Percentiles rank a stretch among this genome's conserved stretches.
Evolutionary conservation across 2,888 invertebrate genomes (phyloP).

Genomic region (Netelia inedita): DNA sequence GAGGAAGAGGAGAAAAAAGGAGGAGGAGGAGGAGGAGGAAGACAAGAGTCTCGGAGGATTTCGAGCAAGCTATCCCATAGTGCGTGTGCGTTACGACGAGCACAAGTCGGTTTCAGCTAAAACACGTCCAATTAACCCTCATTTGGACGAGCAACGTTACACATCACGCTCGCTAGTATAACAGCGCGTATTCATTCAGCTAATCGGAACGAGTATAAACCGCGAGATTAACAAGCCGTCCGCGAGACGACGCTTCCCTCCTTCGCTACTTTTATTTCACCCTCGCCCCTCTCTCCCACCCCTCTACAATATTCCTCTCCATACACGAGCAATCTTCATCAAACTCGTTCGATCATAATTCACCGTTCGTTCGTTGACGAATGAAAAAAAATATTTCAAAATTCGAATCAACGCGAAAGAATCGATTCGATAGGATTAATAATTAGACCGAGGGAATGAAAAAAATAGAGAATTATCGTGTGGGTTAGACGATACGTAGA

Average conservation of each 20-base stretch:
- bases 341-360: no score
- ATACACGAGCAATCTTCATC: no score
- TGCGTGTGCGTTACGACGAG: slow-evolving; percentile 18
- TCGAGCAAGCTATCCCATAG: background rate
- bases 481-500: no score
- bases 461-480: no score
- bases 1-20: no score
- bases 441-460: no score
- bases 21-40: no score
- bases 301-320: background rate
- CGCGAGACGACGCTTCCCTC: slow-evolving; percentile 18
- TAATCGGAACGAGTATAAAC: slow-evolving; percentile 72
- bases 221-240: slow-evolving; percentile 27
- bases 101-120: slow-evolving; percentile 76
- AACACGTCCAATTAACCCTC: slow-evolving; percentile 81
- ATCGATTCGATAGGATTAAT: no score
- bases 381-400: no score
- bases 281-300: slow-evolving; percentile 14
- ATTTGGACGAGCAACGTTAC: slow-evolving; percentile 79
- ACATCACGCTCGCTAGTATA: slow-evolving; percentile 68
- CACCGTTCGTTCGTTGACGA: no score
- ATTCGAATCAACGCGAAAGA: no score
- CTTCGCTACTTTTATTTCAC: slow-evolving; percentile 12
- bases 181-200: slow-evolving; percentile 80
- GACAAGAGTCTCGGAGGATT: background rate